Evolutionary conservation across 2,888 invertebrate species (phyloP), one percentile per base, ranked within the genome.

Genomic region (Cataglyphis rosenhaueri): DNA sequence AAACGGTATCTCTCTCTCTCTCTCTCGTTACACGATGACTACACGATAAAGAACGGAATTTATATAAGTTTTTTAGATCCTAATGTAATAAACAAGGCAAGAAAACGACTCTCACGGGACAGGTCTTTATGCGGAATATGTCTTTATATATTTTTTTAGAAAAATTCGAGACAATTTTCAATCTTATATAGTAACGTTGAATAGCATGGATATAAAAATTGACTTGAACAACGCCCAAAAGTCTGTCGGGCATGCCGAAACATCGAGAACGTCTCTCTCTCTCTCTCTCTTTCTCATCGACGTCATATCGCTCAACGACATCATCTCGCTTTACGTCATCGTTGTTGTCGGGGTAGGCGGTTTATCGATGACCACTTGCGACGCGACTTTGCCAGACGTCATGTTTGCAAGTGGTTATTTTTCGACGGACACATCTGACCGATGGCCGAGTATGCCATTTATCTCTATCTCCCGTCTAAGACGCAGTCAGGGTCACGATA

Each of bases 351-450:
- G 81, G 70, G 59, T 71, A 62, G 74, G 73, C 83, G 62, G 87
- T 84, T 88, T 83, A 86, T 88, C 88, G 87, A 83, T 88, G 86
- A 83, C 86, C 78, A 86, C 84, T 88, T 84, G 79, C 78, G 73
- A 76, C 52, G 32, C 48, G 73, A 62, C 52, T 52, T 52, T 52
- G 84, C 81, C 68, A 64, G 64, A 70, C 52, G 29, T 64, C 71
- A 62, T 79, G 83, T 79, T 44, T 81, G 85, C 86, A 89, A 89
- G 88, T 89, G 89, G 89, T 89, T 89, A 89, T 89, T 89, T 89
- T 89, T 88, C 88, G 86, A 85, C 66, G 71, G 82, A 83, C 81
- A 87, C 87, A 86, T 89, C 86, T 87, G 79, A 73, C 79, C 66
- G 79, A 82, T 68, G 78, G 9, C 73, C 41, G 70, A 75, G 57